phyloP scores from a whole-genome alignment of 2,888 invertebrate genomes.

The Parnassius mnemosyne region DNA sequence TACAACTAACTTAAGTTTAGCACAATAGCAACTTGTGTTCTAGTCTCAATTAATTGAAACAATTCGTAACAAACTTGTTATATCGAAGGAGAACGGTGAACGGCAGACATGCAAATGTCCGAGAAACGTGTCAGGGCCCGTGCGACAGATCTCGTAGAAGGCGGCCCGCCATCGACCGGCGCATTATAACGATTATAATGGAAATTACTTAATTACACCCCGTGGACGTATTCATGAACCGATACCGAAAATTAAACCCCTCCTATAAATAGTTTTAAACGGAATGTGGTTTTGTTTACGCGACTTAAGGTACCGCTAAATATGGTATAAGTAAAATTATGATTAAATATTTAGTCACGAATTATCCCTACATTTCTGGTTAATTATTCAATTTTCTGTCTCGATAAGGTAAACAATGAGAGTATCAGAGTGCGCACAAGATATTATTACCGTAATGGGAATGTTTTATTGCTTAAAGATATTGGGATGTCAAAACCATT shows the following conservation, averaged over 20 bases:
- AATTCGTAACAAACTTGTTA: slow-evolving; percentile 24
- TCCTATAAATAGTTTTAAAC: not conserved
- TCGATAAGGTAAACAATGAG: not conserved
- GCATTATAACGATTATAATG: slow-evolving; percentile 10
- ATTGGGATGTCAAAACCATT: too few species aligned
- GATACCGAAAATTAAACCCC: slow-evolving; percentile 8
- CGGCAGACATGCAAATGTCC: slow-evolving; percentile 47
- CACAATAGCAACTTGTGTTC: slow-evolving; percentile 18
- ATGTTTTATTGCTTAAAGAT: too few species aligned
- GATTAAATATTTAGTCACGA: slow-evolving; percentile 6
- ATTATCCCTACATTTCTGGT: not conserved
- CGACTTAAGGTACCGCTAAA: not conserved
- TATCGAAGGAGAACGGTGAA: slow-evolving; percentile 35
- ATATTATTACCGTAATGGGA: too few species aligned
- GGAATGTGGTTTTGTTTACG: slow-evolving; percentile 11
- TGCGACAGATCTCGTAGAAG: slow-evolving; percentile 19
- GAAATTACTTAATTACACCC: slow-evolving; percentile 20
- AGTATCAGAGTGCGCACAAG: too few species aligned
- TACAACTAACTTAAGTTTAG: slow-evolving; percentile 2
- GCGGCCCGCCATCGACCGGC: slow-evolving; percentile 12
- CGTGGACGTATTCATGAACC: slow-evolving; percentile 7
- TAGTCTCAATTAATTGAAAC: slow-evolving; percentile 13
- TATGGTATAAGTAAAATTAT: not conserved
- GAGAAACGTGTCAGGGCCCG: slow-evolving; percentile 54
- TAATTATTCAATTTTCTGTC: slow-evolving; percentile 1